Percentiles rank a stretch among this genome's conserved stretches.
phyloP scores from a whole-genome alignment of 2,113 vertebrate genomes.

The Mungos mungo region DNA sequence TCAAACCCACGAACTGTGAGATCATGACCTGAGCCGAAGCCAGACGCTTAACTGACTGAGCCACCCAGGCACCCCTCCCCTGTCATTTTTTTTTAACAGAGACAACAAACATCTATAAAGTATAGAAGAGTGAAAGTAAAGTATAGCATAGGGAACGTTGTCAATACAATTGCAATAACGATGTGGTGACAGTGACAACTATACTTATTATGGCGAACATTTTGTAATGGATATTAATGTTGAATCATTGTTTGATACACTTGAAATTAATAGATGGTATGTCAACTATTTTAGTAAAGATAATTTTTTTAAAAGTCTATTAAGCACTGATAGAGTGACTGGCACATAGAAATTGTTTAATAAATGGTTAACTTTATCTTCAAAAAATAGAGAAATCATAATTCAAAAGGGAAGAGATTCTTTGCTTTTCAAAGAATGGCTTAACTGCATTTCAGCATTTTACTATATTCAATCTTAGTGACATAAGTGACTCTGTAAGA shows the following conservation, averaged over 20 bases:
- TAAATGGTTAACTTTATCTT: not conserved
- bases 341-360: not conserved
- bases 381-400: not conserved
- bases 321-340: not conserved
- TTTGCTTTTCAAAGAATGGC: not conserved
- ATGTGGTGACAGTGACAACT: not conserved
- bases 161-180: not conserved
- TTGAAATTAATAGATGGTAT: not conserved
- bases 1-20: too few relatives aligned
- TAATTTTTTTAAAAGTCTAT: not conserved
- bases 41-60: too few relatives aligned
- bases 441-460: not conserved
- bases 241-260: not conserved
- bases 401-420: constrained; percentile 4
- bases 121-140: not conserved
- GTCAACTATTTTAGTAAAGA: not conserved
- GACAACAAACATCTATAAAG: not conserved
- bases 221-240: not conserved
- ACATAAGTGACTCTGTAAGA: not conserved
- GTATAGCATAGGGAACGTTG: not conserved
- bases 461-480: not conserved
- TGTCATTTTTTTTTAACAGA: not conserved
- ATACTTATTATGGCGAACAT: not conserved
- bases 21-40: too few relatives aligned
- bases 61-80: too few relatives aligned